Percentiles rank a stretch among this genome's conserved stretches.
phyloP scores from a whole-genome alignment of 2,888 invertebrate genomes.

The Augiades crinisus region DNA sequence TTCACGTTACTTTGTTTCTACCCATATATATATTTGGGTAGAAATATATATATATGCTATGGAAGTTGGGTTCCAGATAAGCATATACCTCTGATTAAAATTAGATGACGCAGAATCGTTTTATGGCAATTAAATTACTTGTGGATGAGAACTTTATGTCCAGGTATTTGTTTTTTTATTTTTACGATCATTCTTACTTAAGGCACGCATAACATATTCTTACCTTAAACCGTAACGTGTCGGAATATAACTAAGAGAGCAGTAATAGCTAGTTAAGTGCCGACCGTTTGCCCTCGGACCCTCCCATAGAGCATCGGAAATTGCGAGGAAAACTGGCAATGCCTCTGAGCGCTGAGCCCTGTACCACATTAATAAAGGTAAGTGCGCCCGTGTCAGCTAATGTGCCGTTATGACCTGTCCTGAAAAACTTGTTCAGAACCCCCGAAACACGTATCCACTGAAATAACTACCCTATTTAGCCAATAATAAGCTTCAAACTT shows the following conservation, averaged over 20 bases:
- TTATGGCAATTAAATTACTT: no score
- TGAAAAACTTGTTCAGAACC: slow-evolving; percentile 68
- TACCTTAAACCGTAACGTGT: slow-evolving; percentile 20
- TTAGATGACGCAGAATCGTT: no score
- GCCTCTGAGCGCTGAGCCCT: slow-evolving; percentile 58
- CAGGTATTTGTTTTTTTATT: background rate
- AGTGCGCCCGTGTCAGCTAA: slow-evolving; percentile 70
- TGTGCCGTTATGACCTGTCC: slow-evolving; percentile 73
- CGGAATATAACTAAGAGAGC: slow-evolving; percentile 16
- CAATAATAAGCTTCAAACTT: slow-evolving; percentile 42
- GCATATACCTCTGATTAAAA: no score
- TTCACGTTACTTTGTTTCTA: no score
- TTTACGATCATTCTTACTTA: slow-evolving; percentile 21
- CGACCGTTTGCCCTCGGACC: slow-evolving; percentile 43
- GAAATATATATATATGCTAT: no score
- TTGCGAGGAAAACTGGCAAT: slow-evolving; percentile 25
- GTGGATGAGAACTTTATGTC: no score
- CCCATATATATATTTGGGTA: no score
- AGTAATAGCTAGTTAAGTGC: slow-evolving; percentile 51
- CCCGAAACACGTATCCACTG: slow-evolving; percentile 36
- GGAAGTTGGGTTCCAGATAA: no score
- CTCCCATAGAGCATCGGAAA: slow-evolving; percentile 40
- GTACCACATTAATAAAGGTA: slow-evolving; percentile 77
- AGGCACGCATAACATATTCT: slow-evolving; percentile 27
- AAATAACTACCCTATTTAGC: slow-evolving; percentile 40